Evolutionary conservation across 2,113 vertebrate species (phyloP), one percentile per base, ranked within the genome.

Genomic region (Epinephelus fuscoguttatus): DNA sequence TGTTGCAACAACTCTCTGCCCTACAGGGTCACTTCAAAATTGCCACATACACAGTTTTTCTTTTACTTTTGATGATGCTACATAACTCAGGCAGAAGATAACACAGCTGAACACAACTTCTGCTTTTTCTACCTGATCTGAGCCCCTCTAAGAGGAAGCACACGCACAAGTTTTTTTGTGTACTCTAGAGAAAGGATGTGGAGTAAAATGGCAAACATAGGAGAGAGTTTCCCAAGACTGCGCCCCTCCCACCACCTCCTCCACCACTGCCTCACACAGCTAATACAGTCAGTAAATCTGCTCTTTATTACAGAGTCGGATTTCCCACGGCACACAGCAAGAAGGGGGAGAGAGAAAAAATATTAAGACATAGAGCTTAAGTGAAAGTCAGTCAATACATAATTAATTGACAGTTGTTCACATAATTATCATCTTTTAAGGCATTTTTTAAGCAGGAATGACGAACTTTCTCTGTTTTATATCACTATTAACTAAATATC

Each of bases 61-160:
- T 79, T 23, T 66, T 70, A 82, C 62, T 90, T 86, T 88, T 89
- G 88, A 90, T 91, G 89, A 91, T 68, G 15, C 23, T 77, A 77
- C 87, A 82, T 23, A 92, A 84, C 18, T 9, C 25, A 17, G 18
- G 18, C 70, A 59, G 61, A 82, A 78, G 75, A 79, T 86, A 50
- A 82, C 11, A 21, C 76, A 79, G 50, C 83, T 70, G 61, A 89
- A 55, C 49, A 40, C 14, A 71, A 71, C 83, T 89, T 91, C 84
- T 87, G 82, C 84, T 91, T 89, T 80, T 79, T 84, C 33, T 78
- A 86, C 83, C 80, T 88, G 68, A 59, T 73, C 42, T 75, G 18
- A 75, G 72, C 70, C 60, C 6, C 62, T 67, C 84, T 81, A 60
- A 88, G 84, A 91, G 91, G 91, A 94, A 93, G 85, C 18, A 2